Conservation (phyloP, 2,888 invertebrate genomes). For the Brachycybe producta region DNA sequence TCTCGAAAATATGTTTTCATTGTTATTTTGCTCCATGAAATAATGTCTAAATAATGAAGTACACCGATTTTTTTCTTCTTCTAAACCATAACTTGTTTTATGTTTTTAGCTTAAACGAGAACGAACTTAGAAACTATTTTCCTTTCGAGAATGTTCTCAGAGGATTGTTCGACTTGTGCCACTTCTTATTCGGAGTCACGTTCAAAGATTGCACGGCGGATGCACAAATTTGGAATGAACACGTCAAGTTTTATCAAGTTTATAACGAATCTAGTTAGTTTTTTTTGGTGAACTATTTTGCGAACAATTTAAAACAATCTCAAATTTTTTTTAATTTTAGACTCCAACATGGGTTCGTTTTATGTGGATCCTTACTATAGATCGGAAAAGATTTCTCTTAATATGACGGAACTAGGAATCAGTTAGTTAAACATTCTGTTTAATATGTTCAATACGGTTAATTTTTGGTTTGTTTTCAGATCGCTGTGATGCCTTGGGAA, state of each 20-base stretch:
- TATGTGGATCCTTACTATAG: constrained; percentile 67
- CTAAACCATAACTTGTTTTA: no score
- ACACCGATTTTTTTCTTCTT: no score
- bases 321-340: neutral
- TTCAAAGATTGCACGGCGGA: constrained; percentile 23
- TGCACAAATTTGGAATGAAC: neutral
- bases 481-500: constrained; percentile 42
- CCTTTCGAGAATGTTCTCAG: constrained; percentile 65
- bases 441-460: neutral
- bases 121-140: constrained; percentile 63
- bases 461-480: neutral
- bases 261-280: constrained; percentile 2
- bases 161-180: constrained; percentile 60
- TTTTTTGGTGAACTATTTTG: neutral
- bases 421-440: constrained; percentile 9
- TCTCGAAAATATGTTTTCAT: no score
- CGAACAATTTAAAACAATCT: neutral
- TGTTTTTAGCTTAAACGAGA: constrained; percentile 44
- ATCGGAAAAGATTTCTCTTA: constrained; percentile 16
- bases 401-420: constrained; percentile 15
- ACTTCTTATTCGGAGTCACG: constrained; percentile 54
- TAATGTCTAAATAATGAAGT: no score
- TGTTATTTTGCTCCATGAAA: no score
- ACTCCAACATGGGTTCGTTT: constrained; percentile 53
- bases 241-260: constrained; percentile 3